Base-by-base conservation (phyloP, 2,888 invertebrate genomes). In the Troides helena region DNA sequence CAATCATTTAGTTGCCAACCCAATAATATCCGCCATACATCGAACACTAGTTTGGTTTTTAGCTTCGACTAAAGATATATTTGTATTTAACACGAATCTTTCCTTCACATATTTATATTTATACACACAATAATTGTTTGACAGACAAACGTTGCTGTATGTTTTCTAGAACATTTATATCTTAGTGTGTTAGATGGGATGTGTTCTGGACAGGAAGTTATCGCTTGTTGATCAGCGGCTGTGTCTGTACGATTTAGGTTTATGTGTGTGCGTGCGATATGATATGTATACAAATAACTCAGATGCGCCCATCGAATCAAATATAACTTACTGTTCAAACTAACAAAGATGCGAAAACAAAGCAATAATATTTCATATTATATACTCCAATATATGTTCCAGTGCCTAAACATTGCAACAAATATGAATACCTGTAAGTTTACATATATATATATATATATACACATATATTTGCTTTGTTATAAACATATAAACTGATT, bases 31-130 rank as follows among this genome's bases (percentile, higher is more conserved):
- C 50, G 60, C 43, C 46, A 58, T 59, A 59, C 67, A 67, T 62
- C 56, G 62, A 67, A 62, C 23, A 30, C 46, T 68, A 58, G 23
- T 60, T 50, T 62, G 57, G 58, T 68, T 30, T 59, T 30, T 61
- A 14, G 70, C 66, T 63, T 63, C 50, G 46, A 59, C 17, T 61
- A 61, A 62, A 30, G 23, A 68, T 68, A 58, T 69, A 58, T 23
- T 63, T n/a, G 59, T 53, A 62, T 59, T 70, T 70, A 70, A 70
- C 70, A 70, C 66, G 70, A 70, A 70, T 66, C 70, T 70, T 63
- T 63, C 36, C 53, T 7, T 21, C 7, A 25, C 18, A 53, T 36
- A 36, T 60, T 23, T 39, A 39, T 39, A 39, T 39, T 7, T 10
- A 39, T 39, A 39, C 39, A 39, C 10, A 30, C 30, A 30, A 30